Evolutionary conservation across 2,797 vertebrate genomes (phyloP).

Genomic region (Sebastes diploproa): DNA sequence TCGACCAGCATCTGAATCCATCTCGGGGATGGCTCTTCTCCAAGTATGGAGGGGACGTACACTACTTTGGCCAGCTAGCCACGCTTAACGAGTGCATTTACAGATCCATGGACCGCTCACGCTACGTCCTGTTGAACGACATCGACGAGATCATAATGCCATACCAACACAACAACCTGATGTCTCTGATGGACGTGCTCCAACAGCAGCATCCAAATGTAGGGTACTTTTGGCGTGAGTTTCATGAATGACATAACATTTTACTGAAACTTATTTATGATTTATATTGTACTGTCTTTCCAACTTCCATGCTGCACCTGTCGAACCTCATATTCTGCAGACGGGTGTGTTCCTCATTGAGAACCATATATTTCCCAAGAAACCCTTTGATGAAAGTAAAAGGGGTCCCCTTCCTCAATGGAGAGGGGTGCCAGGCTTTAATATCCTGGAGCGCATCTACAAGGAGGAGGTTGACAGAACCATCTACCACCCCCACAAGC

Average conservation of each 20-base stretch:
- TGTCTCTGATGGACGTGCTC: too few relatives aligned
- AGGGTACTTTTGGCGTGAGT: background rate
- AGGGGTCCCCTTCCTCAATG: constrained; percentile 42
- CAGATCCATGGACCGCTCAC: too few relatives aligned
- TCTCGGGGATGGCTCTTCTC: too few relatives aligned
- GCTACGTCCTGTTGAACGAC: too few relatives aligned
- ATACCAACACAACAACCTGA: too few relatives aligned
- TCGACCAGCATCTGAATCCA: too few relatives aligned
- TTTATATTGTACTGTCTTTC: background rate
- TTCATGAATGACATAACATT: background rate
- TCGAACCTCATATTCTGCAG: background rate
- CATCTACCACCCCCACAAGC: constrained; percentile 33
- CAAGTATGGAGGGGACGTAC: too few relatives aligned
- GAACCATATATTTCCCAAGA: constrained; percentile 79
- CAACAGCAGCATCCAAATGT: too few relatives aligned
- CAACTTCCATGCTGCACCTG: background rate
- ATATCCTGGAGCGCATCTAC: constrained; percentile 68
- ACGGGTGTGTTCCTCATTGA: constrained; percentile 74
- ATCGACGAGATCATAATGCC: too few relatives aligned
- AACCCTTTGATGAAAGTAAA: constrained; percentile 28
- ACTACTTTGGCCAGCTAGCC: too few relatives aligned
- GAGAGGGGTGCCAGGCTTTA: constrained; percentile 57
- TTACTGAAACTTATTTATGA: background rate
- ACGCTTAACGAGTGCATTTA: too few relatives aligned
- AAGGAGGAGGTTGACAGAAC: constrained; percentile 36